Percentiles rank a stretch among this genome's conserved stretches.
Evolutionary conservation across 2,113 vertebrate species (phyloP).

Genomic region (Rhipidura dahli): DNA sequence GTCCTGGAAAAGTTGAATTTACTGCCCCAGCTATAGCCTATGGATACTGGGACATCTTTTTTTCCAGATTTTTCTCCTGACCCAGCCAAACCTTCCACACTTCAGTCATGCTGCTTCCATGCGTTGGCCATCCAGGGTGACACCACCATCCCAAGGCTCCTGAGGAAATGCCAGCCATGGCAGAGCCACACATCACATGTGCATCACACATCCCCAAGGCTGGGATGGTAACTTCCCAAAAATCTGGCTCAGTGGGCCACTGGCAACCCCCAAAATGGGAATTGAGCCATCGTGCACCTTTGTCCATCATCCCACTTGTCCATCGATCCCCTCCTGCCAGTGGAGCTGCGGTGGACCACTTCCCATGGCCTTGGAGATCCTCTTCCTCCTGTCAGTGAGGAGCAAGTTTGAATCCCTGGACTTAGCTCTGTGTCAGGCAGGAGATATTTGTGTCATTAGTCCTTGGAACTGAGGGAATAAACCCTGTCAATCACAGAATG

Average conservation of each 20-base stretch:
- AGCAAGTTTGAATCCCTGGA: background rate
- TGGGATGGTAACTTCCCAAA: background rate
- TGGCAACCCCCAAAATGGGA: background rate
- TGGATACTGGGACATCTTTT: background rate
- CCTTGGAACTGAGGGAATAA: background rate
- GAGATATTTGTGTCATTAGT: background rate
- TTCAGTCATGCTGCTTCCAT: background rate
- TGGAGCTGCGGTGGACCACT: background rate
- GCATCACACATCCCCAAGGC: background rate
- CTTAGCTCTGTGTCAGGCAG: background rate
- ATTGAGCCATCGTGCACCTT: rapidly evolving
- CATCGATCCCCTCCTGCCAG: background rate
- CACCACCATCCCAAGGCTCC: background rate
- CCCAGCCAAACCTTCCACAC: background rate
- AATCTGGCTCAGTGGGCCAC: background rate
- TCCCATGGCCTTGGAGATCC: background rate
- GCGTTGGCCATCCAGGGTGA: background rate
- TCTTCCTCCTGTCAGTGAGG: background rate
- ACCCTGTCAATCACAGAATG: background rate
- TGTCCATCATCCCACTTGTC: background rate
- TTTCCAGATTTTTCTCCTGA: background rate
- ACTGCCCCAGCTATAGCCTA: background rate
- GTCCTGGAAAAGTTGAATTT: background rate
- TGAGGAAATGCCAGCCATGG: slow-evolving; percentile 17
- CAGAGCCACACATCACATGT: background rate